Conservation (phyloP, 2,888 invertebrate species). For the Myopa testacea region DNA sequence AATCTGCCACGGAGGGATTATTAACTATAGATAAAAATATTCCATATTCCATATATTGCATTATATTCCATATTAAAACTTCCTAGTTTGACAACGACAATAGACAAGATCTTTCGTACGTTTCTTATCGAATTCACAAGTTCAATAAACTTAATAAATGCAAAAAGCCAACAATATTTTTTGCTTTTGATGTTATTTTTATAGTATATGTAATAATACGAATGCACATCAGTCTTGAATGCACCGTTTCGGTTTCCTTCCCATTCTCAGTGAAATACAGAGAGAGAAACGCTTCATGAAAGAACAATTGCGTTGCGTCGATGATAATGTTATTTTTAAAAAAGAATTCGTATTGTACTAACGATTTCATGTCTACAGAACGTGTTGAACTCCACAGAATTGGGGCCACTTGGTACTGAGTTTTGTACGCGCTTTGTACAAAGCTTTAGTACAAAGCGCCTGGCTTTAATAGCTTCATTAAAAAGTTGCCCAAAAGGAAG, state of each 20-base stretch:
- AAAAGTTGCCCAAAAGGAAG: too few species aligned
- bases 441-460: neutral
- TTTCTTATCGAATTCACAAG: neutral
- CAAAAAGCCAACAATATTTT: neutral
- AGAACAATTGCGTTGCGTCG: neutral
- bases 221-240: neutral
- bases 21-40: too few species aligned
- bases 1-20: too few species aligned
- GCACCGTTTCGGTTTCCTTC: neutral
- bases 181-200: neutral
- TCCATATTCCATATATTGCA: too few species aligned
- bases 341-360: neutral
- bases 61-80: too few species aligned
- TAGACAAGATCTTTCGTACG: neutral
- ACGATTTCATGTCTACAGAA: neutral
- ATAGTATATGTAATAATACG: too few species aligned
- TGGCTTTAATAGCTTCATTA: too few species aligned
- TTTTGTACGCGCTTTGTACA: neutral
- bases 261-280: neutral
- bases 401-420: too few species aligned
- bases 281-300: neutral
- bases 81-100: too few species aligned
- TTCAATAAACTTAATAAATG: neutral
- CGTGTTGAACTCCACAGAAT: neutral
- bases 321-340: slow-evolving; percentile 14